Base-by-base conservation (phyloP, 2,113 vertebrate species). In the Mesembrinibis cayennensis region DNA sequence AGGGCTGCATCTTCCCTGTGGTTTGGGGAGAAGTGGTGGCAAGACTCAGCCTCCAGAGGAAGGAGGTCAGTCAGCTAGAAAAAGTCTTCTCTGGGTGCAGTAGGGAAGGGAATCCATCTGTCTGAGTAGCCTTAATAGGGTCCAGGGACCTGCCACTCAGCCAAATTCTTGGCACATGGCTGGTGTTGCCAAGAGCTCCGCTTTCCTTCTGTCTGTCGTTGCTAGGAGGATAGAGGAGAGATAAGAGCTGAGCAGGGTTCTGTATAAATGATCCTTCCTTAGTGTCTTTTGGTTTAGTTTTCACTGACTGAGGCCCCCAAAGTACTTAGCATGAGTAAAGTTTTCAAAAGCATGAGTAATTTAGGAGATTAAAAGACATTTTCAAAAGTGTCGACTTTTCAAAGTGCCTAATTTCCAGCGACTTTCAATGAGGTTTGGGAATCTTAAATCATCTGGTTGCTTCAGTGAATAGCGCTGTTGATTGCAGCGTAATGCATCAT, bases 351-450 rank as follows among this genome's bases (percentile, higher is more conserved):
- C 86, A 1, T 74, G 71, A 86, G 93, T 93, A 87, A 92, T 95
- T 96, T 96, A 82, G 85, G 76, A 92, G 79, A 89, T 96, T 95
- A 95, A 92, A 94, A 95, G 90, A 38, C 82, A 66, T 95, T 96
- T 95, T 95, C 87, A 38, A 86, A 95, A 95, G 84, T 73, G 93
- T 87, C 11, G 0, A 66, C 89, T 94, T 96, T 89, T 82, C 61
- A 58, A 95, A 95, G 58, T 94, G 81, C 77, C 81, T 95, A 77
- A 91, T 87, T 95, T 94, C 78, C 70, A 92, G 49, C 2, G 20
- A 73, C 84, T 92, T 97, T 94, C 86, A 93, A 2, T 82, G 87
- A 94, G 77, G 36, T 89, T 95, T 89, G 66, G 80, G 78, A 91
- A 62, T 45, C 89, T 72, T 56, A 93, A 91, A 67, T 85, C 72